phyloP scores from a whole-genome alignment of 2,888 invertebrate genomes.

The Megastigmus dorsalis region DNA sequence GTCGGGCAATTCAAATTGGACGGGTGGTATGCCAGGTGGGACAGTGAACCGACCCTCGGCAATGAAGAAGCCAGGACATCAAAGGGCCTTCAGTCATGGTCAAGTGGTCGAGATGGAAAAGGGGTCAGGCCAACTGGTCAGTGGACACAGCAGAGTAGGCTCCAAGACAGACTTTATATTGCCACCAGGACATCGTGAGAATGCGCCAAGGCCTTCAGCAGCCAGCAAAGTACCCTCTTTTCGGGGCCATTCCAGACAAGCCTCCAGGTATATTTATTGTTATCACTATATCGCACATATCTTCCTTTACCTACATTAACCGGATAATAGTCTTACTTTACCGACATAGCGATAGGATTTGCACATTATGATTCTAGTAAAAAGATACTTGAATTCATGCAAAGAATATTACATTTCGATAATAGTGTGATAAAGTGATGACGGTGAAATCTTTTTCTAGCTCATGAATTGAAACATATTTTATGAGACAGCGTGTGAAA shows the following conservation, averaged over 20 bases:
- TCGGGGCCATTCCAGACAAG: slow-evolving; percentile 88
- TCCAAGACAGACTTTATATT: slow-evolving; percentile 93
- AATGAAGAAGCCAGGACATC: slow-evolving; percentile 86
- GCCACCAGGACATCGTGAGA: slow-evolving; percentile 89
- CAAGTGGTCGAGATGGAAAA: slow-evolving; percentile 83
- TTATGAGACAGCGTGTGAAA: too few species aligned
- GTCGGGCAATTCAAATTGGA: slow-evolving; percentile 25
- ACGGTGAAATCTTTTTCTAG: too few species aligned
- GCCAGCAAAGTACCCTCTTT: slow-evolving; percentile 75
- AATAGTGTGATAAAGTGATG: too few species aligned
- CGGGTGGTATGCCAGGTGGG: neutral
- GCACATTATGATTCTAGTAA: too few species aligned
- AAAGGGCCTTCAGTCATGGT: slow-evolving; percentile 90
- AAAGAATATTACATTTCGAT: too few species aligned
- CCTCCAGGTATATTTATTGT: slow-evolving; percentile 85
- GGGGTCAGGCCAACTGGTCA: slow-evolving; percentile 60
- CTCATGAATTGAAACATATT: too few species aligned
- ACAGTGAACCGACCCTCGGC: slow-evolving; percentile 77
- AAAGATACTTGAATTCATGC: too few species aligned
- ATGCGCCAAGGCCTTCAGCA: slow-evolving; percentile 73
- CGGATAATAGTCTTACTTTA: too few species aligned
- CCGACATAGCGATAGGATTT: too few species aligned
- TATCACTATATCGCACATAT: too few species aligned
- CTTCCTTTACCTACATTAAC: too few species aligned
- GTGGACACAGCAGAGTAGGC: slow-evolving; percentile 86